These are phyloP conservation scores for Phaonia tiefii DNA, from an alignment of 2,888 invertebrate genomes.

Conservation along the genomic window DNA sequence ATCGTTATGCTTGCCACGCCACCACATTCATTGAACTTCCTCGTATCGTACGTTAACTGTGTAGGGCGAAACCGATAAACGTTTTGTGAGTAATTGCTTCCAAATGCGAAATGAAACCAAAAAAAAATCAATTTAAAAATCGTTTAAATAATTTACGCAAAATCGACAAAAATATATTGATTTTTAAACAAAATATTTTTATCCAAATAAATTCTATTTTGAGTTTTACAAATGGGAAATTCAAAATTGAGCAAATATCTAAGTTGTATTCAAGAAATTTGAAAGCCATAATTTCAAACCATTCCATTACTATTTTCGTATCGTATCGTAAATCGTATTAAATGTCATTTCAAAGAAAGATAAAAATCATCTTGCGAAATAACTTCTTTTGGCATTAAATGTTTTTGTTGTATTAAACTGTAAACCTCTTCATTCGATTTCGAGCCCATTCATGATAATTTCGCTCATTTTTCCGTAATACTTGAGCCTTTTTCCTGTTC, in stretches of 20 bases:
- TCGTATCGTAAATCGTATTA: background rate
- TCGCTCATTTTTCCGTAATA: background rate
- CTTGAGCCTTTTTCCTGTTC: background rate
- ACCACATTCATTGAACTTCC: conserved; percentile 75
- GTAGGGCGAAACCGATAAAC: conserved; percentile 81
- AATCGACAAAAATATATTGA: background rate
- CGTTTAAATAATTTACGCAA: conserved; percentile 23
- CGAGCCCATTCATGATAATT: conserved; percentile 30
- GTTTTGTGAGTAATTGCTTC: conserved; percentile 81
- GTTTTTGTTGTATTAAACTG: conserved; percentile 2
- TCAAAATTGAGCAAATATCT: conserved; percentile 6
- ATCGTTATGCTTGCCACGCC: conserved; percentile 71
- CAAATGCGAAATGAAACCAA: conserved; percentile 71
- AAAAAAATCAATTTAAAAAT: conserved; percentile 38
- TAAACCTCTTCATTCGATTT: background rate
- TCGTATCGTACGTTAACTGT: conserved; percentile 70
- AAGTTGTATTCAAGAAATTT: conserved; percentile 18
- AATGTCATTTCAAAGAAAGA: conserved; percentile 23
- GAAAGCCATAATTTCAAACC: conserved; percentile 17
- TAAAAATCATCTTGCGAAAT: conserved; percentile 7
- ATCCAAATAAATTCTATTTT: conserved; percentile 30
- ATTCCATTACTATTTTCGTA: background rate
- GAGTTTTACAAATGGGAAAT: conserved; percentile 18
- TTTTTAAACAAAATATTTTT: background rate
- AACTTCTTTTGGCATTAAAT: conserved; percentile 1